Conservation (phyloP, 2,113 vertebrate species). For the Aptenodytes forsteri region DNA sequence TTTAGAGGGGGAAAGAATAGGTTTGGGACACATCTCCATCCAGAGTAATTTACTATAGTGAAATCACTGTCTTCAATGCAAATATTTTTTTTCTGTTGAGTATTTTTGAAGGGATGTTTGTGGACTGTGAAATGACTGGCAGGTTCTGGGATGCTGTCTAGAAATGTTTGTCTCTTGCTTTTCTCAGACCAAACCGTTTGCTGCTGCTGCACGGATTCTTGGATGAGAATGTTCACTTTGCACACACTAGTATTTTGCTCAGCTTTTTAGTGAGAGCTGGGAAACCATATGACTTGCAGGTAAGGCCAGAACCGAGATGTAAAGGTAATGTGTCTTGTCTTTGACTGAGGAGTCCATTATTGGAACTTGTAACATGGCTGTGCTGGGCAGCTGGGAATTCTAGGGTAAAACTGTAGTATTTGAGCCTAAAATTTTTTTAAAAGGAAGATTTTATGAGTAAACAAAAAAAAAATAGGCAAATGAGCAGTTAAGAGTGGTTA, state of each 20-base stretch:
- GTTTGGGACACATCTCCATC: neutral
- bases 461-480: neutral
- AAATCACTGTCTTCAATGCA: neutral
- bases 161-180: slow-evolving; percentile 14
- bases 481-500: neutral
- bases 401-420: neutral
- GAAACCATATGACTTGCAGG: slow-evolving; percentile 84
- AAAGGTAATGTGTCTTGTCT: neutral
- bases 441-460: neutral
- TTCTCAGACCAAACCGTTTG: slow-evolving; percentile 80
- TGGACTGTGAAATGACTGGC: neutral
- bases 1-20: neutral
- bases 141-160: neutral
- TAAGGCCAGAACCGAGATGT: slow-evolving; percentile 20
- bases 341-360: neutral
- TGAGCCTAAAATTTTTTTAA: neutral
- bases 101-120: neutral
- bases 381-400: neutral
- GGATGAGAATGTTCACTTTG: slow-evolving; percentile 87
- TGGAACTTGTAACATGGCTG: neutral
- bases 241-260: slow-evolving; percentile 85
- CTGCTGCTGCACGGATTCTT: slow-evolving; percentile 82
- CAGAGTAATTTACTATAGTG: neutral
- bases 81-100: neutral
- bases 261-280: slow-evolving; percentile 85